These are phyloP conservation scores for Ovibos moschatus DNA, from an alignment of 2,113 vertebrate genomes.

Conservation along the genomic window DNA sequence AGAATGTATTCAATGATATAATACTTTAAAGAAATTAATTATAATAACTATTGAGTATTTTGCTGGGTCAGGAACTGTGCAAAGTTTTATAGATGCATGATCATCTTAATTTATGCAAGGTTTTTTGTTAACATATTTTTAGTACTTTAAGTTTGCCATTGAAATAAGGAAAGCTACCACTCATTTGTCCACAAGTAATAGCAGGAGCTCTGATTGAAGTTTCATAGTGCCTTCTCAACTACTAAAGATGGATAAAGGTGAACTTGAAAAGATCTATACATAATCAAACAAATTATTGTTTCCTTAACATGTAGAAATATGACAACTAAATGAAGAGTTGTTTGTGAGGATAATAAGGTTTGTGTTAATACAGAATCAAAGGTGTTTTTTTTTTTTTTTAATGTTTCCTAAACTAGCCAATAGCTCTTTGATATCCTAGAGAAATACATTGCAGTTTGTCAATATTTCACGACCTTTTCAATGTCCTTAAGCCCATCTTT, in stretches of 20 bases:
- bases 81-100: no score
- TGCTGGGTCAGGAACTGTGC: not conserved
- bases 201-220: not conserved
- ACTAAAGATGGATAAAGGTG: not conserved
- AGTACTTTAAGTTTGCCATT: not conserved
- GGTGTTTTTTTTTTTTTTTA: not conserved
- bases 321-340: constrained; percentile 37
- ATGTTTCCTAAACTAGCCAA: constrained; percentile 1
- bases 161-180: not conserved
- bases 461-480: not conserved
- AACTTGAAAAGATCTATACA: not conserved
- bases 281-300: not conserved
- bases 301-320: constrained; percentile 28
- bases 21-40: not conserved
- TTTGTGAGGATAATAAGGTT: constrained; percentile 13
- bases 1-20: not conserved
- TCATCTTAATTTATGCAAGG: not conserved
- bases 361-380: not conserved
- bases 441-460: not conserved
- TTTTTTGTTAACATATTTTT: not conserved
- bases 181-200: not conserved
- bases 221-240: not conserved
- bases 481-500: not conserved
- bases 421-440: not conserved
- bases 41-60: not conserved